phyloP scores from a whole-genome alignment of 1,140 invertebrate genomes.

The Bacillus rossius region DNA sequence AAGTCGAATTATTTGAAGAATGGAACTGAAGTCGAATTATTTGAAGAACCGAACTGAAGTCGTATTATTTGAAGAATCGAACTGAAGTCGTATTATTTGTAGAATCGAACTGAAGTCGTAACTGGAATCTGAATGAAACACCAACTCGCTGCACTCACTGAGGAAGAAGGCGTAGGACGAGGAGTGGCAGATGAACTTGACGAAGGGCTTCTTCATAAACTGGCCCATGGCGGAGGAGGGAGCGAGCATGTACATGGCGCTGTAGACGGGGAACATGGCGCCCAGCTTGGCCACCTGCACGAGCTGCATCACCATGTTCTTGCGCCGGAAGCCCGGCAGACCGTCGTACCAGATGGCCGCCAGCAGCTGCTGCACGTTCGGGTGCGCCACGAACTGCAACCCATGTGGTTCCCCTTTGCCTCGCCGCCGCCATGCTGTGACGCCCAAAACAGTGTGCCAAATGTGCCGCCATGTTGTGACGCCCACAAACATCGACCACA shows the following conservation, averaged over 20 bases:
- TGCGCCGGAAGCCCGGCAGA: constrained; percentile 78
- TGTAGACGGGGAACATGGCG: constrained; percentile 80
- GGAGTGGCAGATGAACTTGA: constrained; percentile 91
- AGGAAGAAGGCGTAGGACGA: constrained; percentile 86
- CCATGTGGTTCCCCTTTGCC: too few relatives aligned
- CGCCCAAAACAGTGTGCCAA: background rate
- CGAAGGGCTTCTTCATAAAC: constrained; percentile 88
- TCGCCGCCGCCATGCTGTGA: background rate
- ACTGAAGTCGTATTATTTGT: too few relatives aligned
- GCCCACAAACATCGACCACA: too few relatives aligned
- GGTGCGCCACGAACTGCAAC: constrained; percentile 86
- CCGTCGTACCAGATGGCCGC: constrained; percentile 92
- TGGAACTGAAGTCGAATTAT: too few relatives aligned
- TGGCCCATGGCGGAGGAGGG: constrained; percentile 72
- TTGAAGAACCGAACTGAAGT: too few relatives aligned
- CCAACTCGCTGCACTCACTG: too few relatives aligned
- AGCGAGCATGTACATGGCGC: constrained; percentile 76
- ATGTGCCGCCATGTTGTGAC: too few relatives aligned
- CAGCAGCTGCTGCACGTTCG: constrained; percentile 86
- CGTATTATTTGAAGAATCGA: too few relatives aligned
- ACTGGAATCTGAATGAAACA: too few relatives aligned
- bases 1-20: too few relatives aligned
- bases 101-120: too few relatives aligned
- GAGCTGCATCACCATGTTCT: constrained; percentile 66
- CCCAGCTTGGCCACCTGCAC: constrained; percentile 74